Evolutionary conservation across 2,113 vertebrate species (phyloP).

Genomic region (Hystrix cristata): DNA sequence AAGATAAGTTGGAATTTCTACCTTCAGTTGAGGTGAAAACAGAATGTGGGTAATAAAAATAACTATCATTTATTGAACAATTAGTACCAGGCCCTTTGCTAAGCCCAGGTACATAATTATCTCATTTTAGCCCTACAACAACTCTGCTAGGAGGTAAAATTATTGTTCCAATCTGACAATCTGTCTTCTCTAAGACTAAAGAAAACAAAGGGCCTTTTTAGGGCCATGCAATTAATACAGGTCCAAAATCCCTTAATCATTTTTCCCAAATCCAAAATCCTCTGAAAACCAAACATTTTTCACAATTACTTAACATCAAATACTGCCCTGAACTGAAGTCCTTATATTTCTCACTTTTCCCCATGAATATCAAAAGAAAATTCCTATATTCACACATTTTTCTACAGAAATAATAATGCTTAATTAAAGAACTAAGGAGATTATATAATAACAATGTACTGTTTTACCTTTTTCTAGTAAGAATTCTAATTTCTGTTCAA

Average conservation of each 20-base stretch:
- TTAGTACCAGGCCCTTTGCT: neutral
- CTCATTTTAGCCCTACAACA: slow-evolving; percentile 55
- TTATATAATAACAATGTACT: neutral
- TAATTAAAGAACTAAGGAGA: neutral
- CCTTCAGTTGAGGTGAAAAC: neutral
- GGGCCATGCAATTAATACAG: neutral
- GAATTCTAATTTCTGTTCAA: slow-evolving; percentile 35
- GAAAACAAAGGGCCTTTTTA: slow-evolving; percentile 35
- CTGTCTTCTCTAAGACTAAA: neutral
- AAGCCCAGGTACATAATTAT: slow-evolving; percentile 27
- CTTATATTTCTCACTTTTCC: neutral
- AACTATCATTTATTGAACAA: slow-evolving; percentile 28
- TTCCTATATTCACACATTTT: slow-evolving; percentile 21
- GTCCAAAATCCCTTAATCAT: slow-evolving; percentile 27
- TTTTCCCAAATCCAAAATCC: slow-evolving; percentile 31
- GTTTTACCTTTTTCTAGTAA: slow-evolving; percentile 35
- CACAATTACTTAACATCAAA: slow-evolving; percentile 35
- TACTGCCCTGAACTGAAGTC: neutral
- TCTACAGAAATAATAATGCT: neutral
- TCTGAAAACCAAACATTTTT: slow-evolving; percentile 43
- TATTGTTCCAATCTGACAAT: neutral
- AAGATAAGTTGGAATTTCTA: slow-evolving; percentile 56
- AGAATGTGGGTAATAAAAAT: slow-evolving; percentile 52
- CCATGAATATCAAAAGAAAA: neutral
- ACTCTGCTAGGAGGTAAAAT: neutral